phyloP scores from a whole-genome alignment of 2,888 invertebrate species.

The Psococerastis gibbosa region DNA sequence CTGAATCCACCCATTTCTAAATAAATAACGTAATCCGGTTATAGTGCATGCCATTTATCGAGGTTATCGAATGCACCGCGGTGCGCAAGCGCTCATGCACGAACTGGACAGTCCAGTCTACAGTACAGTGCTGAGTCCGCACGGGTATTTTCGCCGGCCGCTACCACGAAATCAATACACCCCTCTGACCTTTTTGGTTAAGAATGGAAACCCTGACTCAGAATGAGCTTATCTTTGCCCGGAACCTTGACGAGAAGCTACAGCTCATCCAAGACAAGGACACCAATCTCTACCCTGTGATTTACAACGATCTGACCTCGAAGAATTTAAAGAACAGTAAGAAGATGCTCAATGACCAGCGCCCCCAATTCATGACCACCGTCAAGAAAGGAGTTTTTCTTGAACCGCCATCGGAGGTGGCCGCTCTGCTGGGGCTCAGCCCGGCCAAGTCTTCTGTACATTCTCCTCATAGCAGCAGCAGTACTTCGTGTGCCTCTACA shows the following conservation, averaged over 20 bases:
- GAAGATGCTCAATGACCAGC: slow-evolving; percentile 13
- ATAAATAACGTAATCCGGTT: too few relatives aligned
- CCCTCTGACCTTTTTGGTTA: slow-evolving; percentile 1
- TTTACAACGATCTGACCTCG: slow-evolving; percentile 7
- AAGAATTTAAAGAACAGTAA: slow-evolving; percentile 11
- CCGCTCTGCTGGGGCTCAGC: slow-evolving; percentile 39
- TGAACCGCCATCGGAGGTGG: slow-evolving; percentile 54
- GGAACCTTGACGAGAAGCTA: slow-evolving; percentile 50
- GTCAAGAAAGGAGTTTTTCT: slow-evolving; percentile 62
- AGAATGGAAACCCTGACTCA: slow-evolving; percentile 9
- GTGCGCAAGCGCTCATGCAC: neutral
- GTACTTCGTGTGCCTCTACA: slow-evolving; percentile 11
- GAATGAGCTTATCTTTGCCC: slow-evolving; percentile 22
- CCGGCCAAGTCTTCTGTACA: slow-evolving; percentile 25
- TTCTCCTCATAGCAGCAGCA: slow-evolving; percentile 20
- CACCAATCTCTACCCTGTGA: slow-evolving; percentile 14
- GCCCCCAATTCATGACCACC: slow-evolving; percentile 50
- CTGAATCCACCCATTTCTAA: too few relatives aligned
- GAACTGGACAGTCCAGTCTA: neutral
- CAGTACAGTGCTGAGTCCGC: neutral
- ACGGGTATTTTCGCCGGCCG: neutral
- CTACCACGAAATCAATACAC: neutral
- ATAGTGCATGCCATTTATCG: too few relatives aligned
- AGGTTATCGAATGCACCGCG: too few relatives aligned
- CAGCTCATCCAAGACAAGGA: slow-evolving; percentile 45